phyloP scores from a whole-genome alignment of 2,113 vertebrate genomes.

The Rallus limicola region DNA sequence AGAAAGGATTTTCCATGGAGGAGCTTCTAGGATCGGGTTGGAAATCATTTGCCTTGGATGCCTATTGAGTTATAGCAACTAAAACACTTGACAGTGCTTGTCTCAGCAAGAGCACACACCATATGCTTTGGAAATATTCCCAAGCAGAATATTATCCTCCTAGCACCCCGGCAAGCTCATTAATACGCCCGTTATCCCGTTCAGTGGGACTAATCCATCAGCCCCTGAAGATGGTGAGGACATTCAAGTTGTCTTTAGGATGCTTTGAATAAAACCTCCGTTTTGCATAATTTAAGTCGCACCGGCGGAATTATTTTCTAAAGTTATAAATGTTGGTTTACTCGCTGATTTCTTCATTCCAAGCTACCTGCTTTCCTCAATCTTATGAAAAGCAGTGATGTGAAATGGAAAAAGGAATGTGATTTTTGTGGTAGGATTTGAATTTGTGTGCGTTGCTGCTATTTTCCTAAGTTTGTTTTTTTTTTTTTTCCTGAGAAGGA shows the following conservation, averaged over 20 bases:
- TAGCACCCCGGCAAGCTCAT: neutral
- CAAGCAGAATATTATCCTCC: neutral
- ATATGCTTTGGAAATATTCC: conserved; percentile 27
- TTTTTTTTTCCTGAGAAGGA: neutral
- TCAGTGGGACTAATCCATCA: neutral
- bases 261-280: neutral
- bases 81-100: neutral
- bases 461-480: neutral
- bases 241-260: neutral
- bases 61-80: neutral
- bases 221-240: neutral
- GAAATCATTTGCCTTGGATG: neutral
- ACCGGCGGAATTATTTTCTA: neutral
- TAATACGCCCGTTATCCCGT: neutral
- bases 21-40: neutral
- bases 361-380: neutral
- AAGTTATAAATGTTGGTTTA: neutral
- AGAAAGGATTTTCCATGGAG: neutral
- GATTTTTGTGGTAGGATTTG: neutral
- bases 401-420: neutral
- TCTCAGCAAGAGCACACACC: neutral
- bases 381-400: neutral
- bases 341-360: neutral
- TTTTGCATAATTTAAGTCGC: neutral
- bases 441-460: neutral